Conservation (phyloP, 1,140 invertebrate genomes). For the Varroa destructor region DNA sequence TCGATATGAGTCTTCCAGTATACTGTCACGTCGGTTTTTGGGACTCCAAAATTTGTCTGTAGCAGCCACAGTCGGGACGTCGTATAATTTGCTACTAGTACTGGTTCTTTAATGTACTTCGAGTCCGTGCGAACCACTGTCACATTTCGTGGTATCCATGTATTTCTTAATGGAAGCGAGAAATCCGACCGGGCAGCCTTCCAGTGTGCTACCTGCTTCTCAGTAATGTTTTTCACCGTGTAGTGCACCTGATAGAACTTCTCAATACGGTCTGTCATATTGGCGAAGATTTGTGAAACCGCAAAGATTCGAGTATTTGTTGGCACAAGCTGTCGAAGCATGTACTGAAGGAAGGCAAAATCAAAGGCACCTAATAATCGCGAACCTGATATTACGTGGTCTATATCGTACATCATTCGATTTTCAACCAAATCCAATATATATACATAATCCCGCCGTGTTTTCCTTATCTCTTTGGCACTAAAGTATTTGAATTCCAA, state of each 20-base stretch:
- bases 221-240: neutral
- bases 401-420: slow-evolving; percentile 22
- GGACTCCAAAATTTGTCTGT: slow-evolving; percentile 22
- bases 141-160: slow-evolving; percentile 1
- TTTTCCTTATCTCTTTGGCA: slow-evolving; percentile 13
- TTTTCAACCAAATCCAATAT: slow-evolving; percentile 23
- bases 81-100: neutral
- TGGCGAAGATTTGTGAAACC: slow-evolving; percentile 3
- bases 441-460: slow-evolving; percentile 12
- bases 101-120: neutral
- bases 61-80: slow-evolving; percentile 4
- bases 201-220: neutral
- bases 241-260: slow-evolving; percentile 18
- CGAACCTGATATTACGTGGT: slow-evolving; percentile 19
- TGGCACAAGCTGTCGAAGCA: neutral
- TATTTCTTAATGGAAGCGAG: slow-evolving; percentile 1
- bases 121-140: neutral
- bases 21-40: slow-evolving; percentile 18
- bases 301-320: slow-evolving; percentile 3
- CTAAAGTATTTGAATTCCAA: slow-evolving; percentile 24
- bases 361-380: slow-evolving; percentile 2
- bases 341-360: neutral
- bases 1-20: slow-evolving; percentile 18
- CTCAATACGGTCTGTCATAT: neutral
- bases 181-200: neutral